These are phyloP conservation scores for Rutpela maculata DNA, from an alignment of 2,888 invertebrate genomes.

Conservation along the genomic window DNA sequence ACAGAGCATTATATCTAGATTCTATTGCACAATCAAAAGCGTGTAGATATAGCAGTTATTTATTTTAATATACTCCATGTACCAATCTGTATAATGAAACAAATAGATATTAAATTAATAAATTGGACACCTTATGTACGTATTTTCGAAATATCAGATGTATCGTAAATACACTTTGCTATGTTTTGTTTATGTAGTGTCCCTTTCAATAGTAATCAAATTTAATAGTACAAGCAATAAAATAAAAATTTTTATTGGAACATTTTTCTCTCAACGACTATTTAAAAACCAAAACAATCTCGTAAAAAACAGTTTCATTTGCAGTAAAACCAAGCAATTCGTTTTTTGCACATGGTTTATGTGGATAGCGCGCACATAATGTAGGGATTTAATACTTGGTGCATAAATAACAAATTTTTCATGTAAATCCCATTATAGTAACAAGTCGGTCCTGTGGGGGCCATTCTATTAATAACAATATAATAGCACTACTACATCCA, in stretches of 20 bases:
- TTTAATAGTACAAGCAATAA: conserved; percentile 15
- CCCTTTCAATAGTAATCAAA: background rate
- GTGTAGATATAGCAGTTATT: too few species aligned
- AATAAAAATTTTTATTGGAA: background rate
- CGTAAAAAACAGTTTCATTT: conserved; percentile 33
- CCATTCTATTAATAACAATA: conserved; percentile 68
- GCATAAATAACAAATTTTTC: conserved; percentile 64
- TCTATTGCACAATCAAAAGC: too few species aligned
- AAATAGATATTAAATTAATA: too few species aligned
- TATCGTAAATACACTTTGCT: background rate
- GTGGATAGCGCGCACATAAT: conserved; percentile 53
- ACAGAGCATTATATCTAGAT: too few species aligned
- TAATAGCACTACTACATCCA: conserved; percentile 46
- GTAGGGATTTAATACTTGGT: conserved; percentile 59
- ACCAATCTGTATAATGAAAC: too few species aligned
- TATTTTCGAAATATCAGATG: background rate
- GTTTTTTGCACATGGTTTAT: conserved; percentile 46
- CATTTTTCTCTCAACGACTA: conserved; percentile 19
- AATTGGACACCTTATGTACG: background rate
- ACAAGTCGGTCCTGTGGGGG: conserved; percentile 65
- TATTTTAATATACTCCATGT: too few species aligned
- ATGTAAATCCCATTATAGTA: conserved; percentile 63
- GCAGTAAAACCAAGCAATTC: conserved; percentile 42
- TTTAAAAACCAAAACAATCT: conserved; percentile 29
- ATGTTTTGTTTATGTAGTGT: background rate